These are phyloP conservation scores for Notothenia rossii DNA, from an alignment of 2,113 vertebrate genomes.

Conservation along the genomic window DNA sequence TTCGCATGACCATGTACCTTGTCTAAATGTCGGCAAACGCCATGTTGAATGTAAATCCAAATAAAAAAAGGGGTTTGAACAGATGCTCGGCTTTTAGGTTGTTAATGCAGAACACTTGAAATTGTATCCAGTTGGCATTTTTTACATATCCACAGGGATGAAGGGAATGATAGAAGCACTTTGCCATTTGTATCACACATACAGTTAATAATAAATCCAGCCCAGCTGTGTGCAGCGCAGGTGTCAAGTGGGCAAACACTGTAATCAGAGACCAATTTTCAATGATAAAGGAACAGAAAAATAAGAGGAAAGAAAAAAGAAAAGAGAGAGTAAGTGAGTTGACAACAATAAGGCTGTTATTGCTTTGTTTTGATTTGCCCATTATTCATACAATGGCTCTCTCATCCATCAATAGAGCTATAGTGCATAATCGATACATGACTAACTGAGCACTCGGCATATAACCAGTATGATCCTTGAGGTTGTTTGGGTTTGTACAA, in stretches of 20 bases:
- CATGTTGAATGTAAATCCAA: slow-evolving; percentile 20
- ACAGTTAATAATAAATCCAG: slow-evolving; percentile 21
- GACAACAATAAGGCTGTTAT: neutral
- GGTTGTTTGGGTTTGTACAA: no score
- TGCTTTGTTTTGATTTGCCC: slow-evolving; percentile 1
- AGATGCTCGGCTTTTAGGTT: neutral
- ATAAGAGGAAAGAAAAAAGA: neutral
- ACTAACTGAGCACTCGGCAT: slow-evolving; percentile 16
- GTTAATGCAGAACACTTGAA: neutral
- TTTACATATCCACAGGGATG: neutral
- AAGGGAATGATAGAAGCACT: neutral
- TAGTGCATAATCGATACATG: slow-evolving; percentile 10
- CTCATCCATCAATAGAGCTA: slow-evolving; percentile 3
- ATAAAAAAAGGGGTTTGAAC: slow-evolving; percentile 45
- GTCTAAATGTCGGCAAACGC: neutral
- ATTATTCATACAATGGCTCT: slow-evolving; percentile 22
- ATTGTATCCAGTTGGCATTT: neutral
- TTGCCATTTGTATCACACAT: neutral
- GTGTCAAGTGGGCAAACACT: slow-evolving; percentile 7
- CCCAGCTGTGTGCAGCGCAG: slow-evolving; percentile 5
- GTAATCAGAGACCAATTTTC: neutral
- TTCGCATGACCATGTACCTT: slow-evolving; percentile 20
- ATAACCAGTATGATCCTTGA: neutral
- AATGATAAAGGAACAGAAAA: neutral
- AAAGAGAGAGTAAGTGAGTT: neutral